These are phyloP conservation scores for Cossypha polioptera DNA, from an alignment of 2,797 vertebrate species.

Conservation along the genomic window DNA sequence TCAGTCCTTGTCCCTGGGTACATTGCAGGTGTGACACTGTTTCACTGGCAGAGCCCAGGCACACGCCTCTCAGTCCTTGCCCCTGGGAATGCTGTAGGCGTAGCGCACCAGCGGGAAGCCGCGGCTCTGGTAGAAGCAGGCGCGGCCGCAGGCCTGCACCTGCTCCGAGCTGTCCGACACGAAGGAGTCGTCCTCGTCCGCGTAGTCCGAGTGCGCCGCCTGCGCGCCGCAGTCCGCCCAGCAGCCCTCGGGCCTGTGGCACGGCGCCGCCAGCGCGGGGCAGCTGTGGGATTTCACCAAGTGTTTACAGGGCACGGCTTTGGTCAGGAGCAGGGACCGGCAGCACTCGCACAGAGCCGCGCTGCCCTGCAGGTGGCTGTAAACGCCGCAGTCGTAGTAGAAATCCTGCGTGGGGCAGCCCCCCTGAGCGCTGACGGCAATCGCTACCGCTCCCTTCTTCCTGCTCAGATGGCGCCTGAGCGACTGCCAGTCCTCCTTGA, in stretches of 20 bases:
- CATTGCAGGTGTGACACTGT: no score
- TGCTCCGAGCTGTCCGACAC: conserved; percentile 97
- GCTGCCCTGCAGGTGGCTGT: conserved; percentile 85
- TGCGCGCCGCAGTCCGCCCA: conserved; percentile 91
- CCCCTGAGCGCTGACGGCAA: conserved; percentile 72
- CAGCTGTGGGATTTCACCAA: conserved; percentile 70
- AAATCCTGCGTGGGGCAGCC: conserved; percentile 78
- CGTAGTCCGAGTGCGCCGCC: conserved; percentile 92
- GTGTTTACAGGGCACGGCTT: conserved; percentile 75
- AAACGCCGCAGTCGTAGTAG: conserved; percentile 87
- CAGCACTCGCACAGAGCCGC: conserved; percentile 88
- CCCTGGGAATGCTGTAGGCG: conserved; percentile 71
- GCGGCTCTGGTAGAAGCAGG: conserved; percentile 94
- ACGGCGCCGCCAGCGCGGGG: conserved; percentile 84
- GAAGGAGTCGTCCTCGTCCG: conserved; percentile 94
- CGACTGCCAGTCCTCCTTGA: conserved; percentile 93
- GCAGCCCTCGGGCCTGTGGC: conserved; percentile 83
- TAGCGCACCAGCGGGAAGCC: conserved; percentile 94
- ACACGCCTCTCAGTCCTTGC: no score
- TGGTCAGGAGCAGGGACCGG: conserved; percentile 84
- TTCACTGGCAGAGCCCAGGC: no score
- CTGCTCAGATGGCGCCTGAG: conserved; percentile 73
- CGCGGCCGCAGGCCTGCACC: conserved; percentile 93
- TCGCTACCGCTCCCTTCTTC: conserved; percentile 41
- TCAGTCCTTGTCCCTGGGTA: no score